Conservation (phyloP, 2,888 invertebrate species). For the Trichopria drosophilae region DNA sequence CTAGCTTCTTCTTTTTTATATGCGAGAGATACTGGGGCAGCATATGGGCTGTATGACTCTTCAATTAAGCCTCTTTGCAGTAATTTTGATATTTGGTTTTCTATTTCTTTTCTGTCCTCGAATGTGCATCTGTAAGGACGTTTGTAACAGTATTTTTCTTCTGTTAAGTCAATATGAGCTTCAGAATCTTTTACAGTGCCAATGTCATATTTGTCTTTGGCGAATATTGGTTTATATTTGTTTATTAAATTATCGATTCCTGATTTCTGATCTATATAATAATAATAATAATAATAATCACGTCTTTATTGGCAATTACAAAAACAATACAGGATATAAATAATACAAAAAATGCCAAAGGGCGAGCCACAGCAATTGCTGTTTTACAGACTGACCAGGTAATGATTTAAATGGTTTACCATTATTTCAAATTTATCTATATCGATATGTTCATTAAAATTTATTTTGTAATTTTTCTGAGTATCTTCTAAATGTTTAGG, state of each 20-base stretch:
- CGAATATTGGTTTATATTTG: no score
- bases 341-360: no score
- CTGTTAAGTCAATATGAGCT: slow-evolving; percentile 20
- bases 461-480: no score
- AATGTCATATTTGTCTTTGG: no score
- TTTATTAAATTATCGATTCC: slow-evolving; percentile 16
- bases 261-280: slow-evolving; percentile 8
- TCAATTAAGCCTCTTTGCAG: slow-evolving; percentile 23
- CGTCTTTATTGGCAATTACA: no score
- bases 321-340: no score
- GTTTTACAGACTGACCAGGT: no score
- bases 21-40: slow-evolving; percentile 28
- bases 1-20: slow-evolving; percentile 27
- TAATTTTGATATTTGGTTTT: slow-evolving; percentile 20
- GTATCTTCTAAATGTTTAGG: background rate
- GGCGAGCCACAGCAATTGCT: no score
- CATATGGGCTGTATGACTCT: slow-evolving; percentile 28
- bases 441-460: no score
- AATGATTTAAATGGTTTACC: slow-evolving; percentile 22
- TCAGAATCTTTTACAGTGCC: slow-evolving; percentile 24
- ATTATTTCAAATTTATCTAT: background rate
- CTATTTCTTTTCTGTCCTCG: slow-evolving; percentile 28
- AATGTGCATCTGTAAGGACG: slow-evolving; percentile 22
- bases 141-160: slow-evolving; percentile 22
- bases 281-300: no score